Conservation (phyloP, 2,113 vertebrate species). For the Nycticorax nycticorax region DNA sequence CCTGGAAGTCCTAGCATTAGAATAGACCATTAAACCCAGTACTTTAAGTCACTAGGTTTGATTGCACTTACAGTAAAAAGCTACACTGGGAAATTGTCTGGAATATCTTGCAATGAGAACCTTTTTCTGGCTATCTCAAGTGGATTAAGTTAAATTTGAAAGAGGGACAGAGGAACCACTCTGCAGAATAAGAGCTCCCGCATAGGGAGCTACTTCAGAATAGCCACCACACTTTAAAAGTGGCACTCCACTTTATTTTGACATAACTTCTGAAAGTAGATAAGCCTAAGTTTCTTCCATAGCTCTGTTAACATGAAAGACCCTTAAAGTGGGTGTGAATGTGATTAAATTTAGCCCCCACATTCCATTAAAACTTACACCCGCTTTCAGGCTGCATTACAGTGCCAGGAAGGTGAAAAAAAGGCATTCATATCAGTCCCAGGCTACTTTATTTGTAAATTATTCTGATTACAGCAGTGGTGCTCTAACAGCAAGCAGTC, state of each 20-base stretch:
- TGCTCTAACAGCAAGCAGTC: not conserved
- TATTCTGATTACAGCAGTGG: not conserved
- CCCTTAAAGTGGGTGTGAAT: not conserved
- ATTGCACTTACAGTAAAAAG: conserved; percentile 28
- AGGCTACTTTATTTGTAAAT: not conserved
- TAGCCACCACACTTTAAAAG: not conserved
- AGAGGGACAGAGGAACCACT: not conserved
- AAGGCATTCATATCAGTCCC: not conserved
- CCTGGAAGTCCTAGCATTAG: conserved; percentile 7
- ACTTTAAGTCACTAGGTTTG: not conserved
- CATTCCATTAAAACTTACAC: not conserved
- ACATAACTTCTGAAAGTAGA: not conserved
- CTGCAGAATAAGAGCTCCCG: not conserved
- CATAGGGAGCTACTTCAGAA: not conserved
- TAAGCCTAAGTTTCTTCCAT: not conserved
- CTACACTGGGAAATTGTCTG: not conserved
- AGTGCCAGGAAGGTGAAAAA: not conserved
- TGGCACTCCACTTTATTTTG: not conserved
- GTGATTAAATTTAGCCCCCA: not conserved
- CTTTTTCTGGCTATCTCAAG: conserved; percentile 35
- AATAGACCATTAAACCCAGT: conserved; percentile 14
- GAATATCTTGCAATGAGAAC: not conserved
- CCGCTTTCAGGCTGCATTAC: not conserved
- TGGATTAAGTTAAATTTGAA: conserved; percentile 1
- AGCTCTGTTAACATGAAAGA: not conserved